Evolutionary conservation across 2,888 invertebrate species (phyloP), one percentile per base, ranked within the genome.

Genomic region (Tipula unca): DNA sequence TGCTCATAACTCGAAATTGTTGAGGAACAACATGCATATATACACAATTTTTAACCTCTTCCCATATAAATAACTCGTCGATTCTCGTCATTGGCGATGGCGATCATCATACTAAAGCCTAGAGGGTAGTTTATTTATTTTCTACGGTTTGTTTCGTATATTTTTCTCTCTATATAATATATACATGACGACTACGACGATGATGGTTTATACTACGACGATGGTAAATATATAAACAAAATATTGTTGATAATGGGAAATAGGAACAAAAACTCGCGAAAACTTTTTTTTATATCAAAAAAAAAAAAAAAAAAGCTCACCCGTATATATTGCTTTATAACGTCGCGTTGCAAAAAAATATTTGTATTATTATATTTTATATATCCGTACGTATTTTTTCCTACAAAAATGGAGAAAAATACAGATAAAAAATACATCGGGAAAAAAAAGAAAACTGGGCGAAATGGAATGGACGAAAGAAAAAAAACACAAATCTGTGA

Each of bases 321-420:
- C 84, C 84, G 84, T 84, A 84, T n/a, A n/a, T 84, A 84, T 84
- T 36, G 84, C 36, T 36, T 20, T 36, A 20, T 36, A 36, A 84
- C 84, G 84, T 84, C 84, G 84, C 84, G 36, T 36, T 84, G 84
- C 36, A 36, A 84, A 84, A 32, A 83, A 69, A 69, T 69, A 17
- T 83, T 83, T 83, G 83, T 83, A 83, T 83, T 84, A 84, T 84
- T 84, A 36, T 84, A 84, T 84, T 84, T 83, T 84, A 84, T 84
- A 84, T 84, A 84, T 84, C 84, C 84, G 84, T 84, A 84, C 84
- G 84, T 84, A 84, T 36, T 83, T 83, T 83, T 83, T 83, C 25
- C 25, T 32, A 83, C 32, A 32, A 83, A 83, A 83, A 83, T 83
- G 32, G 83, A 83, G 83, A 83, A 83, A 32, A 32, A 83, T 83